Base-by-base conservation (phyloP, 2,888 invertebrate species). In the Drosophila limbata region DNA sequence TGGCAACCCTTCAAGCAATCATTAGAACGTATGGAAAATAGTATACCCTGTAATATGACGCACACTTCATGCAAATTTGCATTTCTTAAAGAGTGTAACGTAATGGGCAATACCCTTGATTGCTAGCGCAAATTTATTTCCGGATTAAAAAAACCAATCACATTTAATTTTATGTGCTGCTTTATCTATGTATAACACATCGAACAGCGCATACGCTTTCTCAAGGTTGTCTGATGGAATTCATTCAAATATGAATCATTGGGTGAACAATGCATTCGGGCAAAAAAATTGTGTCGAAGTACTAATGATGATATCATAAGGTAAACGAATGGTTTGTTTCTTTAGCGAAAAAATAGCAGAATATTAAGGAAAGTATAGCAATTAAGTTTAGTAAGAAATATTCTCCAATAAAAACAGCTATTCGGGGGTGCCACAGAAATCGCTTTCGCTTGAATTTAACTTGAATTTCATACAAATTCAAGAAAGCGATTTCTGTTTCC, bases 181-280 rank as follows among this genome's bases (percentile, higher is more conserved):
- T 21, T 64, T 64, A 64, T 68, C 55, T 44, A 45, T 40, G 51
- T 13, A 31, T 4, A 48, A 42, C 35, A 62, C 31, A 51, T 55
- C 70, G 70, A 59, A 73, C 47, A 47, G 15, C 47, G 62, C 40
- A 73, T 73, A 69, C 74, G 28, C 75, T 76, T 47, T 44, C 45
- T 47, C 45, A 68, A 68, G 63, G 61, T 39, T 44, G 10, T 48
- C 19, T 33, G 9, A 13, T 47, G 31, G 3, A 53, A 45, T 51
- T 56, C 17, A 68, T 28, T 33, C 28, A 48, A 53, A 45, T 17
- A 19, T 40, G 60, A 53, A 17, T 72, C 55, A 63, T 39, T 47
- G 21, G 6, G 33, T 19, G 5, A 51, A 47, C 31, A 39, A 47
- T 44, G 39, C n/a, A 57, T 3, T 40, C n/a, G 28, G 37, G 25